Evolutionary conservation across 1,140 invertebrate genomes (phyloP), one percentile per base, ranked within the genome.

Genomic region (Limonius californicus): DNA sequence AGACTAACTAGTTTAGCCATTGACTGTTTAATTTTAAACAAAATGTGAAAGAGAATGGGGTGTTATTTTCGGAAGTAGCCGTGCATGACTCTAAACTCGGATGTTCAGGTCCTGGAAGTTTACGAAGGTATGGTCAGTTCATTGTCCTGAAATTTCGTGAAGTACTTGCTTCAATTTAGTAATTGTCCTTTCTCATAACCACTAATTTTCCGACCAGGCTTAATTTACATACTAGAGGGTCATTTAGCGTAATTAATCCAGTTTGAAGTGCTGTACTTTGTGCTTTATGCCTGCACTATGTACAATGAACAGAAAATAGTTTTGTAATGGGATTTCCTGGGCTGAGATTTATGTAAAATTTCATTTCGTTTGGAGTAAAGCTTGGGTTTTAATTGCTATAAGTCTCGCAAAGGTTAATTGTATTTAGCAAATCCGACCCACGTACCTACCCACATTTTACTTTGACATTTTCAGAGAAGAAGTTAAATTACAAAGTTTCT

Each of bases 151-250:
- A 50, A 50, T 21, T 74, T 78, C 68, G 84, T 85, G 7, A 76
- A 87, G 85, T 85, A 85, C 63, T 72, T 87, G 69, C 8, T 39
- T 39, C n/a, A 39, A 39, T 39, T 39, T 39, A 12, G 35, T 39
- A 39, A 39, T 39, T 39, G 35, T 27, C 23, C 3, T 39, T 39
- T 12, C 8, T 14, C 35, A 39, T 39, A 39, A 39, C 35, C 35
- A 12, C 35, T 39, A n/a, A n/a, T n/a, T n/a, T 39, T 12, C 35
- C 8, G 35, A 2, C 35, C 2, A 2, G 35, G 35, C 35, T 39
- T 39, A 2, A 39, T 39, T 39, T 39, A 14, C 35, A 39, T 39
- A 39, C n/a, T 39, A 39, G 8, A 39, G 35, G n/a, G 11, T 7
- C n/a, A 39, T 14, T 39, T 39, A 12, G 35, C n/a, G 35, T 39